Percentiles rank a stretch among this genome's conserved stretches.
phyloP scores from a whole-genome alignment of 2,888 invertebrate genomes.

The Fragum fragum region DNA sequence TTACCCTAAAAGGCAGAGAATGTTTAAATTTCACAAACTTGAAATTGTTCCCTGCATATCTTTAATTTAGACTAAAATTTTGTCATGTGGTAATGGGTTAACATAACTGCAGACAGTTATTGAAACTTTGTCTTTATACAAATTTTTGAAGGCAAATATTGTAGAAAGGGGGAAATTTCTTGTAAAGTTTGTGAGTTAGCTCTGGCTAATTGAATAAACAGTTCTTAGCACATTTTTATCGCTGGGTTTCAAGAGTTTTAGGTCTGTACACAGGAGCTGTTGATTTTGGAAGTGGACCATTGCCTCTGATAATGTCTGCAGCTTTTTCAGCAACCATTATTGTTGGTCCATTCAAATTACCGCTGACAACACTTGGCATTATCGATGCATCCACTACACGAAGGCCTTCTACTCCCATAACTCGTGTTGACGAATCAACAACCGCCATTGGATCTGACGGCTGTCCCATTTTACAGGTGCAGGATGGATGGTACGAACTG shows the following conservation, averaged over 20 bases:
- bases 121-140: no score
- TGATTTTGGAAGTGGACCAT: constrained; percentile 81
- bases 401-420: constrained; percentile 89
- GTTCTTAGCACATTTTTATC: no score
- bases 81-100: no score
- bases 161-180: no score
- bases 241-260: constrained; percentile 68
- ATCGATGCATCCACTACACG: constrained; percentile 94
- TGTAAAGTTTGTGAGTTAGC: no score
- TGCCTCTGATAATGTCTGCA: constrained; percentile 87
- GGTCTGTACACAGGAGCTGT: constrained; percentile 83
- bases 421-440: constrained; percentile 89
- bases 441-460: constrained; percentile 88
- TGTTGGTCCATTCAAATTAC: constrained; percentile 90
- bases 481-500: constrained; percentile 92
- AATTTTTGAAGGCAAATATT: no score
- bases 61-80: no score
- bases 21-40: no score
- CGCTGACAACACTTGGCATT: constrained; percentile 92
- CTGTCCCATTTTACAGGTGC: constrained; percentile 92
- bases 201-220: no score
- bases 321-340: constrained; percentile 88
- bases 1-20: no score
- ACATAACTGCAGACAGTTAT: no score
- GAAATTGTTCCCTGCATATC: no score